phyloP scores from a whole-genome alignment of 2,888 invertebrate genomes.

The Spisula solida region DNA sequence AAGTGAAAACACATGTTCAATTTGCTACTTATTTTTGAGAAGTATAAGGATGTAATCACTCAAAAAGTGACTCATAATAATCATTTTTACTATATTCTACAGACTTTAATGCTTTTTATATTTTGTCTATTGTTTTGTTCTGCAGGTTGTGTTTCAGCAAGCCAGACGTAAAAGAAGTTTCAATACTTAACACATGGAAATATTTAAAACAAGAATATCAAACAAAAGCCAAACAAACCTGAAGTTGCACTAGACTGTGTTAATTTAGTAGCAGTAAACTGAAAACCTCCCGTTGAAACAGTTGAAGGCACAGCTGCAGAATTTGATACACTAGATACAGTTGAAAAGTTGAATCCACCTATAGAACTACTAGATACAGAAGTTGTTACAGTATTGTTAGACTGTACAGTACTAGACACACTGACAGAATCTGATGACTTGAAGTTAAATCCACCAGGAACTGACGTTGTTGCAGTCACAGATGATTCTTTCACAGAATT shows the following conservation, averaged over 20 bases:
- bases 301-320: slow-evolving; percentile 32
- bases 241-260: slow-evolving; percentile 30
- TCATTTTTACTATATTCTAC: no score
- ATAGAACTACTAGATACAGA: slow-evolving; percentile 24
- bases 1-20: neutral
- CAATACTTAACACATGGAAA: no score
- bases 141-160: no score
- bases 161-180: no score
- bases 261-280: slow-evolving; percentile 49
- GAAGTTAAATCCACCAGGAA: slow-evolving; percentile 53
- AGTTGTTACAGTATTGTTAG: slow-evolving; percentile 15
- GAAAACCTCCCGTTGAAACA: slow-evolving; percentile 59
- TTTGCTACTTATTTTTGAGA: no score
- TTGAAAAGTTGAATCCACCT: slow-evolving; percentile 66
- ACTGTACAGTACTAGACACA: slow-evolving; percentile 14
- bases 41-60: no score
- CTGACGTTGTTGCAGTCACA: slow-evolving; percentile 33
- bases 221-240: slow-evolving; percentile 37
- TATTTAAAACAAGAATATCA: no score
- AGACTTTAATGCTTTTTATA: no score
- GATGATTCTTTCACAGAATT: slow-evolving; percentile 20
- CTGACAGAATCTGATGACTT: slow-evolving; percentile 38
- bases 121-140: no score
- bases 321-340: slow-evolving; percentile 47
- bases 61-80: no score